A percentile compares a stretch with the other conserved stretches of the same genome.
Evolutionary conservation across 2,888 invertebrate genomes (phyloP).

Genomic region (Scotopteryx bipunctaria): DNA sequence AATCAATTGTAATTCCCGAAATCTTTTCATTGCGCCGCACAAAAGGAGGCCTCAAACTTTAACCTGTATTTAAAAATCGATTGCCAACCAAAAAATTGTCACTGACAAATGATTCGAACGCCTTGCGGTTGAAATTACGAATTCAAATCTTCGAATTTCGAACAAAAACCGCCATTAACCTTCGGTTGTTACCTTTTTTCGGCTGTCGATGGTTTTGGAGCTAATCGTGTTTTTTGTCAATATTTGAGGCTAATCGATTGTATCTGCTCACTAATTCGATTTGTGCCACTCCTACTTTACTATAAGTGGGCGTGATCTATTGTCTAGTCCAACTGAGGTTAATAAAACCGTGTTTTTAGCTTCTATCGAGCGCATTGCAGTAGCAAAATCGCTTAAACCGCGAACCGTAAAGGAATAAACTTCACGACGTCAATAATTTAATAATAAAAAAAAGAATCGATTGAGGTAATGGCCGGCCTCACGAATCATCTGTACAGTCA

Average conservation of each 20-base stretch:
- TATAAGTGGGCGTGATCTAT: slow-evolving; percentile 76
- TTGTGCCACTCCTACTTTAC: slow-evolving; percentile 73
- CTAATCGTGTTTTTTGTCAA: slow-evolving; percentile 82
- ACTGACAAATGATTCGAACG: slow-evolving; percentile 83
- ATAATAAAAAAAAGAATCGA: slow-evolving; percentile 76
- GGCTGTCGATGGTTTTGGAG: slow-evolving; percentile 78
- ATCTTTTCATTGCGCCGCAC: slow-evolving; percentile 38
- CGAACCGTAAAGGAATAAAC: slow-evolving; percentile 45
- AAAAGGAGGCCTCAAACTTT: slow-evolving; percentile 49
- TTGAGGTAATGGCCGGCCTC: slow-evolving; percentile 75
- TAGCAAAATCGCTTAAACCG: slow-evolving; percentile 48
- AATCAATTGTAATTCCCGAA: slow-evolving; percentile 29
- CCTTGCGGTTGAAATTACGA: slow-evolving; percentile 82
- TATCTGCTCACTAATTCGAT: slow-evolving; percentile 79
- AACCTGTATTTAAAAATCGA: slow-evolving; percentile 83
- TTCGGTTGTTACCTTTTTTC: slow-evolving; percentile 78
- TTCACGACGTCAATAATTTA: slow-evolving; percentile 69
- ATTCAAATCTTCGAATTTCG: slow-evolving; percentile 81
- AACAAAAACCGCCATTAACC: slow-evolving; percentile 82
- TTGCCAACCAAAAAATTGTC: slow-evolving; percentile 82
- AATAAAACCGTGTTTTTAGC: background rate
- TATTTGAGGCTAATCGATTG: slow-evolving; percentile 78
- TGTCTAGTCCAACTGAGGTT: slow-evolving; percentile 46
- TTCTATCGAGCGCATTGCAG: slow-evolving; percentile 19
- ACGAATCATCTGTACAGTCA: slow-evolving; percentile 72